Percentiles rank a stretch among this genome's conserved stretches.
Conservation (phyloP, 2,797 vertebrate species). For the Meda fulgida region DNA sequence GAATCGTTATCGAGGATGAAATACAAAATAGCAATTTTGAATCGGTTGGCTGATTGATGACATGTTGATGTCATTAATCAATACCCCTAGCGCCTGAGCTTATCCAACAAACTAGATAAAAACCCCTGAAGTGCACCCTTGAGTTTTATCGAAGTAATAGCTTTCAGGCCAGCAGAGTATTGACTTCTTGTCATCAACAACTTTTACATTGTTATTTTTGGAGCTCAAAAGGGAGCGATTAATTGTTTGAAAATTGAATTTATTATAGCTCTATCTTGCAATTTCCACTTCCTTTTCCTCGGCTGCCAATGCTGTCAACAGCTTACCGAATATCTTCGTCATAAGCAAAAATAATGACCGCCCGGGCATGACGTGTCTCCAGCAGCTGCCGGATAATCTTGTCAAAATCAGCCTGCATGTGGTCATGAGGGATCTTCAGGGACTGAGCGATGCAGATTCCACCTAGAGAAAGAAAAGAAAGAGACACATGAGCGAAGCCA, state of each 20-base stretch:
- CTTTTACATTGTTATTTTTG: conserved; percentile 29
- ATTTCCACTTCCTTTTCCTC: neutral
- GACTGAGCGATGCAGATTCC: conserved; percentile 97
- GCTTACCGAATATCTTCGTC: conserved; percentile 94
- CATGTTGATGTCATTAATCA: conserved; percentile 20
- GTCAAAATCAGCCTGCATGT: conserved; percentile 88
- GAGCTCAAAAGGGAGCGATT: conserved; percentile 19
- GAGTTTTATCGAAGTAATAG: conserved; percentile 41
- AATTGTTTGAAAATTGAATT: conserved; percentile 2
- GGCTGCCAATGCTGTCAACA: neutral
- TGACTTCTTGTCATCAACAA: conserved; percentile 26
- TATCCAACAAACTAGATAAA: conserved; percentile 22
- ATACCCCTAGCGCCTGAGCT: neutral
- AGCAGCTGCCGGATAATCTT: conserved; percentile 89
- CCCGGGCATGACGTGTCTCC: conserved; percentile 88
- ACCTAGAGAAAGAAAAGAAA: conserved; percentile 75
- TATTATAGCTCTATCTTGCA: neutral
- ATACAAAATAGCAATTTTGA: conserved; percentile 25
- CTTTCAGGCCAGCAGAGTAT: conserved; percentile 14
- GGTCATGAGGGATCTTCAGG: conserved; percentile 91
- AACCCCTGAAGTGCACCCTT: conserved; percentile 38
- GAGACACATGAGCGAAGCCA: neutral
- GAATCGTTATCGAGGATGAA: conserved; percentile 7
- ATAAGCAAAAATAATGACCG: conserved; percentile 90
- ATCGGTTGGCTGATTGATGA: conserved; percentile 7